Evolutionary conservation across 2,888 invertebrate species (phyloP), one percentile per base, ranked within the genome.

Genomic region (Ferrisia virgata): DNA sequence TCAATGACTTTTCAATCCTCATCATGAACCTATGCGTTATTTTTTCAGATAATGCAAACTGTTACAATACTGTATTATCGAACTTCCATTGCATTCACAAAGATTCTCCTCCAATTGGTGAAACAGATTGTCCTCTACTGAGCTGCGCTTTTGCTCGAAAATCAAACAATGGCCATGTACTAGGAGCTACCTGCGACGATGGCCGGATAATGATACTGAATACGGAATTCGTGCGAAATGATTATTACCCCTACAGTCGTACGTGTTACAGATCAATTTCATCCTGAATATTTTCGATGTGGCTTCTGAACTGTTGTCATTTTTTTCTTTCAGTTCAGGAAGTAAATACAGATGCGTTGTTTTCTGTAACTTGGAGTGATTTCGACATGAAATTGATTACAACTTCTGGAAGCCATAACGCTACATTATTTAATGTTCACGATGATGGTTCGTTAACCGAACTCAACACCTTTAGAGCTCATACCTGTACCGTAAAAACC

Each of bases 291-390:
- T 22, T 28, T 43, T 9, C 43, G 9, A 31, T 69, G 2, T 22
- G 5, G 39, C 33, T 36, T 79, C 36, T 13, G 39, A 79, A 33
- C n/a, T 15, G 18, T 69, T 5, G 15, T 69, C 15, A 22, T 33
- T 47, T 18, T 53, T 0, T 31, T 31, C 9, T 31, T 82, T 28
- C 33, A 85, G 86, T 69, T 39, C 84, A 85, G 86, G 87, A 89
- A 87, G 91, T 91, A 85, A 97, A 97, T 89, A 92, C 91, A 87
- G 96, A 97, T 90, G 96, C 96, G 0, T 93, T 97, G 40, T 97
- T 96, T 88, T 96, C 97, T 88, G 88, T 97, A 82, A 93, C 94
- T 0, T 97, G 97, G 97, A 93, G 93, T 89, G 93, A 93, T 0
- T 91, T 92, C 0, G 91, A 93, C 87, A 92, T 92, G 91, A 93